Evolutionary conservation across 92 coral and sea anemone genomes (phyloP).

Genomic region (Anthopleura xanthogrammica): DNA sequence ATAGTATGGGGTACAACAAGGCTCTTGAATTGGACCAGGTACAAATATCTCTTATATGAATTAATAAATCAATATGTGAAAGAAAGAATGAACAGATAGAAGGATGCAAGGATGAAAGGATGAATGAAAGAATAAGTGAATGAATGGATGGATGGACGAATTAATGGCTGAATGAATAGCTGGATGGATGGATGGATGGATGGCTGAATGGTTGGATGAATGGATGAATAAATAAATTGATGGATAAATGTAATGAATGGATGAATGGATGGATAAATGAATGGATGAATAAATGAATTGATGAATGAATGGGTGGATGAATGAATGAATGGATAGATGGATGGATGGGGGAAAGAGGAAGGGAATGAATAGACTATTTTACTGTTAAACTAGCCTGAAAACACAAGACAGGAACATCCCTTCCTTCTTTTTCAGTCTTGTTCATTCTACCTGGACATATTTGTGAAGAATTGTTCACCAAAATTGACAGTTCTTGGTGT

Average conservation of each 20-base stretch:
- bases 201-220: neutral
- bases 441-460: conserved; percentile 77
- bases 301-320: neutral
- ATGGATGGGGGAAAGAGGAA: neutral
- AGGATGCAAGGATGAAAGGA: no score
- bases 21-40: conserved; percentile 93
- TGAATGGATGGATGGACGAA: neutral
- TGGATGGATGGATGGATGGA: neutral
- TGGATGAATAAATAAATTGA: no score
- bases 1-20: conserved; percentile 93
- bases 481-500: conserved; percentile 57
- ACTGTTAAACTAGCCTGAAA: no score
- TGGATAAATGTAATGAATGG: no score
- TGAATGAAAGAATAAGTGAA: no score
- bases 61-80: no score
- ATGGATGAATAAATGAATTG: neutral
- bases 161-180: neutral
- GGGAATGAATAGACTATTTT: neutral
- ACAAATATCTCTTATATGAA: neutral
- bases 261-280: neutral
- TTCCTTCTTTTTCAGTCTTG: conserved; percentile 56
- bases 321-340: neutral
- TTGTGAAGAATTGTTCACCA: conserved; percentile 70
- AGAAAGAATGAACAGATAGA: no score
- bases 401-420: neutral